phyloP scores from a whole-genome alignment of 1,140 invertebrate genomes.

The Potamilus streckersoni region DNA sequence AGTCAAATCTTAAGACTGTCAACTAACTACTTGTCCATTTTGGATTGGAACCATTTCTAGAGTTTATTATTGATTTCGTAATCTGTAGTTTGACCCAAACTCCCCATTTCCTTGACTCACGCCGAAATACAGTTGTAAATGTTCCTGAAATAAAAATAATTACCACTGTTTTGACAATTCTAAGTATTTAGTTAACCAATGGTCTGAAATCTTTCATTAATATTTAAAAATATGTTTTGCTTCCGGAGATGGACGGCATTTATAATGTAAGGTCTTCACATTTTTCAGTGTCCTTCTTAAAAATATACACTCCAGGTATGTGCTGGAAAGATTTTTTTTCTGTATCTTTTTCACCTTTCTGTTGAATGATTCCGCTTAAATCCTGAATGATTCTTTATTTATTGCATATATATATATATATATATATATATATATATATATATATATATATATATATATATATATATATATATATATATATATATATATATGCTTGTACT shows the following conservation, averaged over 20 bases:
- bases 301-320: neutral
- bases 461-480: too few species aligned
- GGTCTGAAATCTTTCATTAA: too few species aligned
- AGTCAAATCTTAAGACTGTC: neutral
- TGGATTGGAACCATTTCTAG: neutral
- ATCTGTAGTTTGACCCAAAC: conserved; percentile 40
- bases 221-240: neutral
- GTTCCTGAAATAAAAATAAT: conserved; percentile 47
- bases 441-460: too few species aligned
- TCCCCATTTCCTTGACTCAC: conserved; percentile 44
- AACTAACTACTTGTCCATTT: neutral
- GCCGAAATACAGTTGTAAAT: conserved; percentile 52
- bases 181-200: neutral
- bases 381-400: too few species aligned
- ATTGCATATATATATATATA: too few species aligned
- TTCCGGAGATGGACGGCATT: neutral
- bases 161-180: neutral
- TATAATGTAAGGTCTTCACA: neutral
- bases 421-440: too few species aligned
- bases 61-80: neutral
- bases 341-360: too few species aligned
- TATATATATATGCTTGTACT: too few species aligned
- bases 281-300: neutral
- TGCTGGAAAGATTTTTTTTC: neutral
- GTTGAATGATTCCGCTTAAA: too few species aligned